Evolutionary conservation across 2,113 vertebrate genomes (phyloP).

Genomic region (Podarcis cretensis): DNA sequence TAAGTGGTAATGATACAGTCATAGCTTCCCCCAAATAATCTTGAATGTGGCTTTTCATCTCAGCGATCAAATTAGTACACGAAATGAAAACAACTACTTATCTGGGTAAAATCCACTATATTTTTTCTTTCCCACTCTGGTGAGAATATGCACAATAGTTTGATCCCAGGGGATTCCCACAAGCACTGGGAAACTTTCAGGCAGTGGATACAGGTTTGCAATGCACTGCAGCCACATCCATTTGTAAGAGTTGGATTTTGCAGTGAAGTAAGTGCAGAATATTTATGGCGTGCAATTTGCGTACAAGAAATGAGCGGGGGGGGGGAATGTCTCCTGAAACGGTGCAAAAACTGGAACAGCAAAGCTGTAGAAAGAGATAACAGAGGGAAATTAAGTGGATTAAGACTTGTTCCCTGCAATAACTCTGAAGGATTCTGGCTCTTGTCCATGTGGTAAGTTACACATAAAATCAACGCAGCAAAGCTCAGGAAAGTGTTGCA

Average conservation of each 20-base stretch:
- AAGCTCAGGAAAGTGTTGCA: not conserved
- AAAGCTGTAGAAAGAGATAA: not conserved
- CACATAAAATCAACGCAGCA: constrained; percentile 7
- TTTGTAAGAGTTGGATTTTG: not conserved
- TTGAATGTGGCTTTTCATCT: not conserved
- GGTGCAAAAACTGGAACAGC: not conserved
- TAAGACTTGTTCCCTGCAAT: constrained; percentile 2
- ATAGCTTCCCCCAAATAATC: too few species aligned
- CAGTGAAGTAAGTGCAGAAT: not conserved
- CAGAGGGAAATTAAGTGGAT: not conserved
- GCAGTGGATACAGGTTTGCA: not conserved
- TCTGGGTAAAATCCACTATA: not conserved
- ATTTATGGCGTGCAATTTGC: not conserved
- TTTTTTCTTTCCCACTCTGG: not conserved
- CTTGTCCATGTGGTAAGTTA: not conserved
- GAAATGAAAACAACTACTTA: not conserved
- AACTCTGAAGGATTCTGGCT: not conserved
- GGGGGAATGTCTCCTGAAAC: not conserved
- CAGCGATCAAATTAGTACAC: too few species aligned
- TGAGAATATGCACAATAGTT: not conserved
- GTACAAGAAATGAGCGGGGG: not conserved
- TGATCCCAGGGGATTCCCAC: not conserved
- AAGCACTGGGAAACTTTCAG: not conserved
- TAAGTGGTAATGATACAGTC: too few species aligned
- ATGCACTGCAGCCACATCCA: not conserved